Conservation (phyloP, 2,888 invertebrate species). For the Miltochrista miniata region DNA sequence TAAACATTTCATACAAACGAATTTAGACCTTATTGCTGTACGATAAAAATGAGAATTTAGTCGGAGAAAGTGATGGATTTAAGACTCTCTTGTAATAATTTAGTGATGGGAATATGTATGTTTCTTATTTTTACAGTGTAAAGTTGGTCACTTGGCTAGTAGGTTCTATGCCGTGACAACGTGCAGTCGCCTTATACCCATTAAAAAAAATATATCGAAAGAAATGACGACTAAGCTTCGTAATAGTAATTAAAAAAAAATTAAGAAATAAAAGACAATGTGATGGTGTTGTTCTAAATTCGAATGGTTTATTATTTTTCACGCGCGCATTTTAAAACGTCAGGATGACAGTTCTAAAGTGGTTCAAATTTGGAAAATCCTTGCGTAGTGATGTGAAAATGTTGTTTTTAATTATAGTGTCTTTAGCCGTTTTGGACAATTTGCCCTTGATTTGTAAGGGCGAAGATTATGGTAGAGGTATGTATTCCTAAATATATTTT, state of each 20-base stretch:
- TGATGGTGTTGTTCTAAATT: constrained; percentile 43
- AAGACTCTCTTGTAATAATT: constrained; percentile 52
- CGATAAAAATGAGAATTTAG: constrained; percentile 24
- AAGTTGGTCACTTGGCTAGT: constrained; percentile 83
- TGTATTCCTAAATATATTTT: constrained; percentile 7
- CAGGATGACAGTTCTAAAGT: constrained; percentile 76
- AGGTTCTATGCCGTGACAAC: constrained; percentile 61
- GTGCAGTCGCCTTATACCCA: constrained; percentile 56
- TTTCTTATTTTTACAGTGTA: constrained; percentile 79
- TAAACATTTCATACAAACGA: constrained; percentile 8
- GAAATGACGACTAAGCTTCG: constrained; percentile 68
- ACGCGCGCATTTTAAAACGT: constrained; percentile 60
- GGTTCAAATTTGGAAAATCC: constrained; percentile 61
- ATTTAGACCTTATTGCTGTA: constrained; percentile 17
- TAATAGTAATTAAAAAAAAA: constrained; percentile 43
- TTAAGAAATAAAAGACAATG: constrained; percentile 51
- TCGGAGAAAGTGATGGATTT: constrained; percentile 41
- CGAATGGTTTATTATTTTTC: constrained; percentile 30
- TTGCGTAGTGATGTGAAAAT: constrained; percentile 71
- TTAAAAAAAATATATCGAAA: constrained; percentile 35
- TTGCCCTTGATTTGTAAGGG: constrained; percentile 55
- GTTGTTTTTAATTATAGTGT: constrained; percentile 64
- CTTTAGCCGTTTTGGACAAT: constrained; percentile 66
- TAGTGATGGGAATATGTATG: constrained; percentile 70
- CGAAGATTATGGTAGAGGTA: constrained; percentile 66